Evolutionary conservation across 2,797 vertebrate species (phyloP).

Genomic region (Odontamblyopus rebecca): DNA sequence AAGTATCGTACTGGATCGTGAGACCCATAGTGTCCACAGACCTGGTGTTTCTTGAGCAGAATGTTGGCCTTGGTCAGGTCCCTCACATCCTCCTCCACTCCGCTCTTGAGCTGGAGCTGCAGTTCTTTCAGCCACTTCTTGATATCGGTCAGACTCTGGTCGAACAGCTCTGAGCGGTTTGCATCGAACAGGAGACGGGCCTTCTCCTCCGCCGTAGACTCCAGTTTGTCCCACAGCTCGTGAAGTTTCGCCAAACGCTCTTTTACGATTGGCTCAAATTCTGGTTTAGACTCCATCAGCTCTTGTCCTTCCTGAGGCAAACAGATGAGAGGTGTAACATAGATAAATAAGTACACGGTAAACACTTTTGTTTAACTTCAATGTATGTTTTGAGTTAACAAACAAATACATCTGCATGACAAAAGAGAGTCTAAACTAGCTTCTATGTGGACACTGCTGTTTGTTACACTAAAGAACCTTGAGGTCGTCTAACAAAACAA

Average conservation of each 20-base stretch:
- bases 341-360: neutral
- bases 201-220: conserved; percentile 83
- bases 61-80: conserved; percentile 93
- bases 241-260: conserved; percentile 81
- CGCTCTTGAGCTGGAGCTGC: conserved; percentile 84
- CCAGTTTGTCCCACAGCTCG: conserved; percentile 84
- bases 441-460: neutral
- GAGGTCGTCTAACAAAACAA: too few species aligned
- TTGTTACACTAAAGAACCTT: neutral
- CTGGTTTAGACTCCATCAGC: conserved; percentile 84
- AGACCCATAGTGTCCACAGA: conserved; percentile 35
- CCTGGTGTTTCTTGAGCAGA: conserved; percentile 92
- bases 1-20: too few species aligned
- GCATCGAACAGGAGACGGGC: conserved; percentile 88
- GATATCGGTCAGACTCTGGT: conserved; percentile 86
- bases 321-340: neutral
- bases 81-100: conserved; percentile 80
- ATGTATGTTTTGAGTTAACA: neutral
- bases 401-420: neutral
- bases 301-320: conserved; percentile 85
- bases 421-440: neutral
- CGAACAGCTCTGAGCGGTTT: conserved; percentile 87
- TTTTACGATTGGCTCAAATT: conserved; percentile 76
- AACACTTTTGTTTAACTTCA: neutral
- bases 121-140: conserved; percentile 84